These are phyloP conservation scores for Dryadula phaetusa DNA, from an alignment of 2,888 invertebrate species.

Conservation along the genomic window DNA sequence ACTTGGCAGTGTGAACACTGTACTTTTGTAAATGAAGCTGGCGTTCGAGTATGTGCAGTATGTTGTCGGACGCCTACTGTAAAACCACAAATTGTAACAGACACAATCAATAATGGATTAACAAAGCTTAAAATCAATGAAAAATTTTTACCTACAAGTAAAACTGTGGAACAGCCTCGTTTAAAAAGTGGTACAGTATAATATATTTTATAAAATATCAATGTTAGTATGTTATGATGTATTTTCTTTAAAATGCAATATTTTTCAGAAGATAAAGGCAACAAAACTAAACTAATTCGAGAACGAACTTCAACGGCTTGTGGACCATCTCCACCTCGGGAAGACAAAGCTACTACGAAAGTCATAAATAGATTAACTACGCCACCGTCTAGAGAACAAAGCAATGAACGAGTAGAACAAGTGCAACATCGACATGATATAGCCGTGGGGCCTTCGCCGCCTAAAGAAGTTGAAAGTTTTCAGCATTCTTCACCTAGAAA, in stretches of 20 bases:
- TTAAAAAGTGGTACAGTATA: conserved; percentile 84
- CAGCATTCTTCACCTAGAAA: conserved; percentile 40
- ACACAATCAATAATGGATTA: conserved; percentile 52
- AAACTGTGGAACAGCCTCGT: conserved; percentile 55
- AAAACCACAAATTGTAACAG: conserved; percentile 56
- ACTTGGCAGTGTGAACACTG: conserved; percentile 96
- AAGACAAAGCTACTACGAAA: conserved; percentile 56
- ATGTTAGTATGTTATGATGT: too few species aligned
- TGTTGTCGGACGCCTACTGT: conserved; percentile 92
- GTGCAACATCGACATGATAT: conserved; percentile 63
- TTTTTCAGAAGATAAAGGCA: conserved; percentile 40
- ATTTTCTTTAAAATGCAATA: too few species aligned
- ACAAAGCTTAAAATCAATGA: conserved; percentile 52
- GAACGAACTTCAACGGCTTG: conserved; percentile 81
- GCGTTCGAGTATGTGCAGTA: conserved; percentile 91
- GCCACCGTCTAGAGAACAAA: conserved; percentile 80
- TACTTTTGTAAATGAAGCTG: conserved; percentile 93
- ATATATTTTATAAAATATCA: neutral
- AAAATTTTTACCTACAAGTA: conserved; percentile 42
- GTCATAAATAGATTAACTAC: conserved; percentile 64
- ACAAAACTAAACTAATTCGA: conserved; percentile 34
- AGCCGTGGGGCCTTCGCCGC: conserved; percentile 75
- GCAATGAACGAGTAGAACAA: conserved; percentile 46
- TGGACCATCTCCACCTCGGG: conserved; percentile 86
- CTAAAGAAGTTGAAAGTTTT: conserved; percentile 57